These are phyloP conservation scores for Aphis gossypii DNA, from an alignment of 1,140 invertebrate genomes.

Conservation along the genomic window DNA sequence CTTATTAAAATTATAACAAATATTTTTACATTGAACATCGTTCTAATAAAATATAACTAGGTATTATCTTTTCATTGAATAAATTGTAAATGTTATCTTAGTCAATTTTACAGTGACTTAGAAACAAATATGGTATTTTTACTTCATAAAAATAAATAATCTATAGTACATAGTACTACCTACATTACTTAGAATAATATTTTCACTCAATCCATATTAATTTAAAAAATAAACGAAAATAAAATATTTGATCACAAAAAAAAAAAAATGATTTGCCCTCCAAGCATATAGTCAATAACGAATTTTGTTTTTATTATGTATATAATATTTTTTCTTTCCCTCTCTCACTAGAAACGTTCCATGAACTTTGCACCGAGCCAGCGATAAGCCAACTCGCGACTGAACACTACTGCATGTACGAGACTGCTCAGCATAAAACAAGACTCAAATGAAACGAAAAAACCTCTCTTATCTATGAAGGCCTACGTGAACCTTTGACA, in stretches of 20 bases:
- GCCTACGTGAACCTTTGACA: constrained; percentile 45
- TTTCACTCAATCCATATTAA: neutral
- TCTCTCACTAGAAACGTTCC: constrained; percentile 5
- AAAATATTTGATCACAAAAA: neutral
- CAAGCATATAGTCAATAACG: constrained; percentile 1
- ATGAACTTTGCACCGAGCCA: constrained; percentile 24
- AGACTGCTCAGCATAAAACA: neutral
- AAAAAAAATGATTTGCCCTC: constrained; percentile 16
- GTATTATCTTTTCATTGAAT: neutral
- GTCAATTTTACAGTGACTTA: neutral
- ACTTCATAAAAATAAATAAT: neutral
- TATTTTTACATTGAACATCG: neutral
- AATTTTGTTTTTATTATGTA: constrained; percentile 24
- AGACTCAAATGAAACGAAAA: constrained; percentile 12
- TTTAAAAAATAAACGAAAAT: neutral
- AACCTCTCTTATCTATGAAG: constrained; percentile 45
- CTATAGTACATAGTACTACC: neutral
- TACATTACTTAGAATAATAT: neutral
- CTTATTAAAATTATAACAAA: neutral
- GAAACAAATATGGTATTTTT: neutral
- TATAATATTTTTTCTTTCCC: neutral
- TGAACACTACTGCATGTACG: neutral
- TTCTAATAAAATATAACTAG: neutral
- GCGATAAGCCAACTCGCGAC: neutral
- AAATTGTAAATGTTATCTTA: neutral